Conservation (phyloP, 2,888 invertebrate species). For the Mesorhabditis sp. region DNA sequence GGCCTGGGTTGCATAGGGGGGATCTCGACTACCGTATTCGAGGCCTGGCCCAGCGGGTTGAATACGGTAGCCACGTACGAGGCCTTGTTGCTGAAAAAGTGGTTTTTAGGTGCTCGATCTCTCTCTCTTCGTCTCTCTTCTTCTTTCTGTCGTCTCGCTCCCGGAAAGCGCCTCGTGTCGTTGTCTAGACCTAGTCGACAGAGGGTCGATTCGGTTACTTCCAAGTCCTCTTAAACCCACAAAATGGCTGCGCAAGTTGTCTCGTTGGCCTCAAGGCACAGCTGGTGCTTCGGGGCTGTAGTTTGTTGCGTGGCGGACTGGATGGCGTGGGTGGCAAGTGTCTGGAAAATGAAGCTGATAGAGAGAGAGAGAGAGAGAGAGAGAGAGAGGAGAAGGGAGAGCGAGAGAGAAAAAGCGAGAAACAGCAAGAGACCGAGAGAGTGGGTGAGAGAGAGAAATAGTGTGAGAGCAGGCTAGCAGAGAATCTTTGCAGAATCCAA, state of each 20-base stretch:
- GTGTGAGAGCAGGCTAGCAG: too few species aligned
- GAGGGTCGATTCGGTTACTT: too few species aligned
- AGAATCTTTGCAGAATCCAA: background rate
- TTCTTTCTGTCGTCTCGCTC: too few species aligned
- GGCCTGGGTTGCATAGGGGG: conserved; percentile 32
- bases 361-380: too few species aligned
- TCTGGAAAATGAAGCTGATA: background rate
- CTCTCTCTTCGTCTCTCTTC: too few species aligned
- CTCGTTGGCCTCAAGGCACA: conserved; percentile 49
- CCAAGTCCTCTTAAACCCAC: conserved; percentile 16
- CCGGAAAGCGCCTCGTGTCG: too few species aligned
- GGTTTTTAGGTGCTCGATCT: too few species aligned
- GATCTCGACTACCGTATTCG: conserved; percentile 25
- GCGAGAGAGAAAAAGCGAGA: too few species aligned
- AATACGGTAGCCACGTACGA: conserved; percentile 39
- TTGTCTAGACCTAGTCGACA: too few species aligned
- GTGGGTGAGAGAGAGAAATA: background rate
- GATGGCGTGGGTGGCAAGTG: background rate
- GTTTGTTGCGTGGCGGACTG: background rate
- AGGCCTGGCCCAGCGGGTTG: conserved; percentile 29
- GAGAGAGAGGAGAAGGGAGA: too few species aligned
- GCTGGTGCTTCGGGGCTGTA: conserved; percentile 15
- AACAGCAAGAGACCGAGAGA: too few species aligned
- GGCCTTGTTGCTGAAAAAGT: too few species aligned
- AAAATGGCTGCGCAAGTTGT: conserved; percentile 43